Percentiles rank a stretch among this genome's conserved stretches.
These are phyloP conservation scores for Sialis fuliginosa DNA, from an alignment of 2,888 invertebrate genomes.

Conservation along the genomic window DNA sequence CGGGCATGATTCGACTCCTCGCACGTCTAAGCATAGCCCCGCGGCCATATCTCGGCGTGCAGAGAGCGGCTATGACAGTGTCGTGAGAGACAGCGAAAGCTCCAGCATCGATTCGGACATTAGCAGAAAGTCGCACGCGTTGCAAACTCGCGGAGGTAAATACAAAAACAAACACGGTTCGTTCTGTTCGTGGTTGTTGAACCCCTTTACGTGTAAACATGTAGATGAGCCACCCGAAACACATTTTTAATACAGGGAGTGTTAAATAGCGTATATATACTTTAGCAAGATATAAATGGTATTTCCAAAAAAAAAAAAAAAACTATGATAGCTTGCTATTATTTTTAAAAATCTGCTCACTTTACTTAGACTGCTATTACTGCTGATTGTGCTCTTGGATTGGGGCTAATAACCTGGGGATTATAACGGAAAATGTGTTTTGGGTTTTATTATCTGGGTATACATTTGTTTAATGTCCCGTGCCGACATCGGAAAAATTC, in stretches of 20 bases:
- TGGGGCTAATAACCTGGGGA: no score
- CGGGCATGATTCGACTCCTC: constrained; percentile 66
- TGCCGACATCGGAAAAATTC: no score
- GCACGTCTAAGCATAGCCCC: constrained; percentile 65
- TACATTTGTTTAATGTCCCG: no score
- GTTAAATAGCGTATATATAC: no score
- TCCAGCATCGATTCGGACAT: constrained; percentile 66
- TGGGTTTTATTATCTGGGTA: no score
- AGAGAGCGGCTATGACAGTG: constrained; percentile 84
- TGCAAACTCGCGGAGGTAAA: constrained; percentile 28
- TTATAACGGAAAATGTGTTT: no score
- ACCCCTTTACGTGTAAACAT: constrained; percentile 61
- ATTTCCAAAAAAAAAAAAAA: no score
- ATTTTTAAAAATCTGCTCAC: no score
- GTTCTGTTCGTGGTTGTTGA: constrained; percentile 57
- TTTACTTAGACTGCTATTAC: neutral
- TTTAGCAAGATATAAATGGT: no score
- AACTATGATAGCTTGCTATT: no score
- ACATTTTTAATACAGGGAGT: constrained; percentile 19
- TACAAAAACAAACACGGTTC: constrained; percentile 50
- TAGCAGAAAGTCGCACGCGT: constrained; percentile 27
- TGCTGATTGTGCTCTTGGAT: no score
- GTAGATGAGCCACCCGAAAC: constrained; percentile 37
- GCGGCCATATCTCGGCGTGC: constrained; percentile 62
- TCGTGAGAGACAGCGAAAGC: constrained; percentile 74